A percentile compares a stretch with the other conserved stretches of the same genome.
phyloP scores from a whole-genome alignment of 2,797 vertebrate genomes.

The Iguana delicatissima region DNA sequence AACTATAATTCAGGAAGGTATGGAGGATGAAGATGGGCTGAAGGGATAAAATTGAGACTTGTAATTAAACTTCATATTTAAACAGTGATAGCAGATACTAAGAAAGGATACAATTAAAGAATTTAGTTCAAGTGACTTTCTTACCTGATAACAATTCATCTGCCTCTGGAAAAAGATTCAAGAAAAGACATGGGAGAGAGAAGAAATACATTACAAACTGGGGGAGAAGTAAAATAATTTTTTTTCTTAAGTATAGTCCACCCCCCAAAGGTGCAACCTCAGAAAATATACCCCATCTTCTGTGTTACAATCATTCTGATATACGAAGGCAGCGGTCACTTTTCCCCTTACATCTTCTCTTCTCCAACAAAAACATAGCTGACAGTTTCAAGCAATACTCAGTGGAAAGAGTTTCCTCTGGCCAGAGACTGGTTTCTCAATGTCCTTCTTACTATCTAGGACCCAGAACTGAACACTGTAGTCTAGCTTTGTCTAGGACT shows the following conservation, averaged over 20 bases:
- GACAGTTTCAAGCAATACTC: background rate
- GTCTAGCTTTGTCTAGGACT: background rate
- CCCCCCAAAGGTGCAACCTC: no score
- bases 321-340: background rate
- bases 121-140: background rate
- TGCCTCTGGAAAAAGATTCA: background rate
- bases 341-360: background rate
- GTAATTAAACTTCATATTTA: background rate
- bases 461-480: background rate
- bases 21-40: background rate
- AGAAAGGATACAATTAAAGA: background rate
- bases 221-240: background rate
- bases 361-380: background rate
- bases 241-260: background rate
- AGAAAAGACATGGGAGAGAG: no score
- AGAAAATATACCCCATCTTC: background rate
- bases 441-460: no score
- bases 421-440: background rate
- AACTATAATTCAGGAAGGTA: background rate
- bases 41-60: background rate
- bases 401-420: background rate
- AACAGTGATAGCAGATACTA: background rate
- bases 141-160: constrained; percentile 23
- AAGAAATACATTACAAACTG: background rate
- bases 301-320: no score